Evolutionary conservation across 2,797 vertebrate genomes (phyloP), one percentile per base, ranked within the genome.

Genomic region (Pipistrellus nathusii): DNA sequence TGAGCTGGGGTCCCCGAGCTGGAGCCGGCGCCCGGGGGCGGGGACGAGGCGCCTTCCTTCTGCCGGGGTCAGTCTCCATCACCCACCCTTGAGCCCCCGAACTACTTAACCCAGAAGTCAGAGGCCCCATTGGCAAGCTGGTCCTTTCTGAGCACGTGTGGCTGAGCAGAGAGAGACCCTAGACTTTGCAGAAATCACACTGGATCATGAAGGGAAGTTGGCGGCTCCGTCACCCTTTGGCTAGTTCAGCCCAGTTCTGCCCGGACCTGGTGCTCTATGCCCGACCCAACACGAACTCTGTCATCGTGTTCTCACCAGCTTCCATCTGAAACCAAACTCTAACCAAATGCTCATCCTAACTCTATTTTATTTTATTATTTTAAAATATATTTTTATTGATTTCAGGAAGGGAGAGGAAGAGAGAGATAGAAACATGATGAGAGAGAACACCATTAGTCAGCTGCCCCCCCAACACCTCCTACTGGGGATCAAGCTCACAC

Each of bases 231-330:
- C 13, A 0, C 6, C 55, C 51, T 92, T 32, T 75, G 15, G 6
- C 77, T 18, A 5, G 9, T 27, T 32, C 25, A 14, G 2, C 69
- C 68, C 7, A 0, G 51, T 44, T 53, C 66, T 17, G 41, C 32
- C 78, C 5, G 18, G 0, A 5, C 41, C 23, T 12, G 1, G 2
- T 17, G 59, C 32, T 5, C 23, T 6, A 30, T 41, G 20, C 48
- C 12, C 0, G 5, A 30, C 32, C 44, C 32, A 2, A 0, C 0
- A 0, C 0, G 2, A 32, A 20, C 78, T 23, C 85, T 5, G n/a
- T 44, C 51, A 17, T 1, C 6, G 27, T 8, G 35, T 15, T 30
- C 46, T 68, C 18, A 7, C 44, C 1, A 0, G 44, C 8, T 53
- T 15, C 46, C 21, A 3, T 30, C 48, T 15, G 13, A 66, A 81